Evolutionary conservation across 1,140 invertebrate genomes (phyloP).

Genomic region (Hirudo medicinalis): DNA sequence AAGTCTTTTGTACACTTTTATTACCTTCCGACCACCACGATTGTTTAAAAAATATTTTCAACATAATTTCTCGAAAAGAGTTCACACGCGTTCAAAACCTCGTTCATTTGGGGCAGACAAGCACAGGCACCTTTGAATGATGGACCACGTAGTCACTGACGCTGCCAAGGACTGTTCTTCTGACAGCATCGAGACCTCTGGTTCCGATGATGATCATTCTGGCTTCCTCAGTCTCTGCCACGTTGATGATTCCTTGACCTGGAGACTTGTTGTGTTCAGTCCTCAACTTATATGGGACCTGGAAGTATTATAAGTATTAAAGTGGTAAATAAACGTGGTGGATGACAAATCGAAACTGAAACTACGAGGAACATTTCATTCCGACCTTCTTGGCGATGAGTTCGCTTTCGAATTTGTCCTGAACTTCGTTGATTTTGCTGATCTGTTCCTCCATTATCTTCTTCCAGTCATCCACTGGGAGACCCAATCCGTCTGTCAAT

Average conservation of each 20-base stretch:
- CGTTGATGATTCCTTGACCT: slow-evolving; percentile 32
- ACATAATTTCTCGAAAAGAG: too few species aligned
- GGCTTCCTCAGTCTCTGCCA: slow-evolving; percentile 32
- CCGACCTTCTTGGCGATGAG: neutral
- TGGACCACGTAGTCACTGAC: slow-evolving; percentile 37
- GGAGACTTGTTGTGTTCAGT: slow-evolving; percentile 30
- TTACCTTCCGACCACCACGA: too few species aligned
- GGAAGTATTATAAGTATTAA: neutral
- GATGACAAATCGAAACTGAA: neutral
- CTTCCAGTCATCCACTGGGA: slow-evolving; percentile 17
- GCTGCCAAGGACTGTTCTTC: slow-evolving; percentile 35
- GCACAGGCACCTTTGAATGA: slow-evolving; percentile 35
- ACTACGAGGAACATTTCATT: neutral
- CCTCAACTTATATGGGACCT: slow-evolving; percentile 36
- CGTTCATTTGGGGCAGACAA: slow-evolving; percentile 18
- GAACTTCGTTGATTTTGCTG: slow-evolving; percentile 13
- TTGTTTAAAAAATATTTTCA: too few species aligned
- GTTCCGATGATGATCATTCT: slow-evolving; percentile 34
- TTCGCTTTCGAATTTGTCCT: slow-evolving; percentile 7
- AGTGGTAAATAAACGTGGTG: neutral
- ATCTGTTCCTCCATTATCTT: slow-evolving; percentile 13
- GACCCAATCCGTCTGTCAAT: slow-evolving; percentile 15
- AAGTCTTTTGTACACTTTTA: too few species aligned
- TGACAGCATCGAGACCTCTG: slow-evolving; percentile 33
- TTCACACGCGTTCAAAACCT: too few species aligned